Evolutionary conservation across 2,888 invertebrate species (phyloP), one percentile per base, ranked within the genome.

Genomic region (Sphinx pinastri): DNA sequence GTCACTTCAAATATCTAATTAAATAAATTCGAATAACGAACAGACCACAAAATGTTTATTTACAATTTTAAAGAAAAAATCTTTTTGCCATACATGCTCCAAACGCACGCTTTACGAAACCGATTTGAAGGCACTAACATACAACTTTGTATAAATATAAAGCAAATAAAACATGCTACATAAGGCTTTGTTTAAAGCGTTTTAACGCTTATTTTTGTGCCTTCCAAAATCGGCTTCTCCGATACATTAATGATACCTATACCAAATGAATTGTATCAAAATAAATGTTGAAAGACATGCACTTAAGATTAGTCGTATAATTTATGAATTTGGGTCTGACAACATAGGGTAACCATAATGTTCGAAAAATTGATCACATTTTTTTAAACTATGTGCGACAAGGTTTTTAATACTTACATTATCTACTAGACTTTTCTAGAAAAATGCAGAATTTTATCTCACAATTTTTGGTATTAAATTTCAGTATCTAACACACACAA

Each of bases 1-100:
- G 47, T 63, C 63, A 63, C 63, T 63, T 63, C 49, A 63, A 63
- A 63, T 63, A 63, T 63, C 63, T 63, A 63, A 63, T 49, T 49
- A 63, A 63, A 63, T 63, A 63, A 63, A 63, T 63, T 63, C 63
- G 63, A 47, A 47, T 19, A 49, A 63, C 49, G 49, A 63, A 63
- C 63, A 63, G 19, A 63, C 49, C 49, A 63, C 63, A 16, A 49
- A 12, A 63, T 49, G 19, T 19, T 13, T 63, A 63, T 63, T 49
- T 63, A 63, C 63, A 63, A 49, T 13, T 47, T 60, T 38, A 10
- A 45, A 60, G 47, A 60, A 19, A 49, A 12, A 63, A 19, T 13
- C 12, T 49, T 47, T 19, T 13, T 19, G 47, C 13, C 63, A 19
- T 7, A 47, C 25, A 19, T 7, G 63, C 63, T 63, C 63, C 63